Evolutionary conservation across 2,888 invertebrate genomes (phyloP).

Genomic region (Noctua fimbriata): DNA sequence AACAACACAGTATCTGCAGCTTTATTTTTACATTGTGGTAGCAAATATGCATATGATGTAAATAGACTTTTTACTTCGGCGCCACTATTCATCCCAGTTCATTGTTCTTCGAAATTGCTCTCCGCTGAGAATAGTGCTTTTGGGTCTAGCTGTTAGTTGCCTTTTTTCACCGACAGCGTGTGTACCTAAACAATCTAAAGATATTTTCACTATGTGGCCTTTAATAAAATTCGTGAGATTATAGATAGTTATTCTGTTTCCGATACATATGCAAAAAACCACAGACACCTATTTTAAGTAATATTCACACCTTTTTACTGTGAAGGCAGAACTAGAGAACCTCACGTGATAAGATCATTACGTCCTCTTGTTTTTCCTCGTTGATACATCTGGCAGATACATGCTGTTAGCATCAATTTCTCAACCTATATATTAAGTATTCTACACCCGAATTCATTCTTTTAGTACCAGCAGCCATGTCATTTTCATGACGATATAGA

Average conservation of each 20-base stretch:
- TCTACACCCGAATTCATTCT: not conserved
- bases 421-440: not conserved
- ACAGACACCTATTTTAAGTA: not conserved
- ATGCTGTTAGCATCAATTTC: not conserved
- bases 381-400: not conserved
- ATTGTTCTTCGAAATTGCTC: slow-evolving; percentile 89
- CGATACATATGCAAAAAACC: not conserved
- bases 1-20: slow-evolving; percentile 72
- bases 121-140: slow-evolving; percentile 84
- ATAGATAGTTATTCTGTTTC: not conserved
- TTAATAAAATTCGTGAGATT: slow-evolving; percentile 23
- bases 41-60: slow-evolving; percentile 86
- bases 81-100: slow-evolving; percentile 85
- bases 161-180: slow-evolving; percentile 76
- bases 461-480: not conserved
- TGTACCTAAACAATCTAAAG: slow-evolving; percentile 72
- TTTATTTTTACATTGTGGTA: slow-evolving; percentile 77
- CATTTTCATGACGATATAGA: not conserved
- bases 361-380: not conserved
- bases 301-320: not conserved
- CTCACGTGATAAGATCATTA: not conserved
- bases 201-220: slow-evolving; percentile 48
- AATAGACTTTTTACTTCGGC: slow-evolving; percentile 87
- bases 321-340: not conserved
- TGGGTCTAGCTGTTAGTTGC: slow-evolving; percentile 79